A percentile compares a stretch with the other conserved stretches of the same genome.
These are phyloP conservation scores for Corythornis vintsioides DNA, from an alignment of 2,113 vertebrate species.

Conservation along the genomic window DNA sequence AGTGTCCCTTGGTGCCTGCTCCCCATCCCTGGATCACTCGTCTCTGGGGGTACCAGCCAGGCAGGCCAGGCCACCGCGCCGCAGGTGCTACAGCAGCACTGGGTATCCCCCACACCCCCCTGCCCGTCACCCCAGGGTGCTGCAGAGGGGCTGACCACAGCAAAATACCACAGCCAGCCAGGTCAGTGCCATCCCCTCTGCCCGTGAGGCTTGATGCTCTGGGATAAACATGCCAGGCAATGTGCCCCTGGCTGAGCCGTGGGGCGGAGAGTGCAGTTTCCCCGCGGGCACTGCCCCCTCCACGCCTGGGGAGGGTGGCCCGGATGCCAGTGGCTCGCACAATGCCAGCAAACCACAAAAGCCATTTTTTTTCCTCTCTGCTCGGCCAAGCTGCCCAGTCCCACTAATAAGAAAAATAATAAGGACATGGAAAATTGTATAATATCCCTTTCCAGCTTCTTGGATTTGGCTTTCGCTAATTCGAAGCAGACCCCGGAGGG, in stretches of 20 bases:
- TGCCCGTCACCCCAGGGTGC: background rate
- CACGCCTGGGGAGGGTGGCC: fast-evolving
- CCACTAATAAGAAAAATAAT: slow-evolving; percentile 49
- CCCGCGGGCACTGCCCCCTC: background rate
- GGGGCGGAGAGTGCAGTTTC: background rate
- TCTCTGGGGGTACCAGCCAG: fast-evolving
- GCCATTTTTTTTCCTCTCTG: background rate
- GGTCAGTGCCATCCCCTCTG: background rate
- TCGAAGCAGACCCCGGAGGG: slow-evolving; percentile 32
- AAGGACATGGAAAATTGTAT: slow-evolving; percentile 67
- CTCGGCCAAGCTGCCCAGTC: background rate
- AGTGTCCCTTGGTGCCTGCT: no score
- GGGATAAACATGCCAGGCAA: background rate
- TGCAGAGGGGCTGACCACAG: background rate
- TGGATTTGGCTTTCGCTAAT: slow-evolving; percentile 56
- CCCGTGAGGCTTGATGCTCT: background rate
- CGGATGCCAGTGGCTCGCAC: background rate
- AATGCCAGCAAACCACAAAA: background rate
- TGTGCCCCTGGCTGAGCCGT: fast-evolving
- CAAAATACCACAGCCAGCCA: background rate
- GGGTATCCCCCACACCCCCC: background rate
- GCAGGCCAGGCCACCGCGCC: fast-evolving
- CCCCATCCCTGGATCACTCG: no score
- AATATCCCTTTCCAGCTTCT: slow-evolving; percentile 51
- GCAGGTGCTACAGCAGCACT: fast-evolving